A percentile compares a stretch with the other conserved stretches of the same genome.
Evolutionary conservation across 1,140 invertebrate genomes (phyloP).

Genomic region (Pomphorhynchus laevis): DNA sequence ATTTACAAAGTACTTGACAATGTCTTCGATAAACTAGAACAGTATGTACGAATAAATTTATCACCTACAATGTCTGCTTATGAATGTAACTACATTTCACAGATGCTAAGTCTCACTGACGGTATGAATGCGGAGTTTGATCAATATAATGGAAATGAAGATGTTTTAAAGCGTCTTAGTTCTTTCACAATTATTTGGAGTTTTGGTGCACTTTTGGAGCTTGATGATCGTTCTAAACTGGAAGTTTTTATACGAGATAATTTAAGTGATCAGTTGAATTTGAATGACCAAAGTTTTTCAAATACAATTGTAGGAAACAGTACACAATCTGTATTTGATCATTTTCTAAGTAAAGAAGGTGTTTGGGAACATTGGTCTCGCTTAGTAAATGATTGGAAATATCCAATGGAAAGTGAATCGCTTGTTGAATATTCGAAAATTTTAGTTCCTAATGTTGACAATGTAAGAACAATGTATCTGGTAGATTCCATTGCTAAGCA

Average conservation of each 20-base stretch:
- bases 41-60: background rate
- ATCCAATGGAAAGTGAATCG: no score
- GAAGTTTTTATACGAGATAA: slow-evolving; percentile 16
- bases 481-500: slow-evolving; percentile 13
- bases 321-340: no score
- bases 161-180: slow-evolving; percentile 17
- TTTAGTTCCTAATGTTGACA: slow-evolving; percentile 19
- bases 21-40: background rate
- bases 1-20: background rate
- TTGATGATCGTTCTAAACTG: slow-evolving; percentile 29
- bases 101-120: background rate
- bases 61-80: background rate
- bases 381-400: no score
- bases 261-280: no score
- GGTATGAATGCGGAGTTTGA: no score
- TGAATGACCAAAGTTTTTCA: no score
- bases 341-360: no score
- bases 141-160: slow-evolving; percentile 16
- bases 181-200: slow-evolving; percentile 49
- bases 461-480: slow-evolving; percentile 17
- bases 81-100: background rate
- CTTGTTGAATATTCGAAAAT: slow-evolving; percentile 16
- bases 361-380: no score
- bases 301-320: no score
- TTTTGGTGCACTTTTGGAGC: slow-evolving; percentile 48